Evolutionary conservation across 2,113 vertebrate genomes (phyloP).

Genomic region (Sylvietta virens): DNA sequence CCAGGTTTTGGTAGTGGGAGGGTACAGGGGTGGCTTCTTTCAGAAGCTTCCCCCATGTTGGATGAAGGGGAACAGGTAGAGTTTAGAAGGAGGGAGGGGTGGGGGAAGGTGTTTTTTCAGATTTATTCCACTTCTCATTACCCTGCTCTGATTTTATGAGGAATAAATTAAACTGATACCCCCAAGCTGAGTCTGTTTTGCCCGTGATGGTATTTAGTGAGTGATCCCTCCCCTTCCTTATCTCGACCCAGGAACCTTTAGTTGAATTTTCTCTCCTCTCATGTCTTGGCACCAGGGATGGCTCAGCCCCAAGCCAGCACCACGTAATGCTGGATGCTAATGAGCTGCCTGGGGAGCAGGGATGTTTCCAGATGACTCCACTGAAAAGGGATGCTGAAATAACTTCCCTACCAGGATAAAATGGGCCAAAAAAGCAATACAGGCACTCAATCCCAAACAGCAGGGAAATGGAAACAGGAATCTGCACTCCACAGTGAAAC

Average conservation of each 20-base stretch:
- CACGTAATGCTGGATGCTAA: neutral
- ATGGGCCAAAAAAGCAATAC: neutral
- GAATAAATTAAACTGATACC: neutral
- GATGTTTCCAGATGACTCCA: neutral
- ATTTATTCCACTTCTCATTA: neutral
- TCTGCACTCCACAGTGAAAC: neutral
- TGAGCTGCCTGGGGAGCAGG: neutral
- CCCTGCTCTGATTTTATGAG: neutral
- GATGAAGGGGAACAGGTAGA: neutral
- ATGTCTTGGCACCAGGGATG: neutral
- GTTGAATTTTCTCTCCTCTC: neutral
- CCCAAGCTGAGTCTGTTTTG: neutral
- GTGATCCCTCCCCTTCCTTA: neutral
- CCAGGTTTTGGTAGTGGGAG: neutral
- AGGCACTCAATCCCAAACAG: neutral
- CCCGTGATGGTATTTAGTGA: fast-evolving
- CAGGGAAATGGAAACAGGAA: neutral
- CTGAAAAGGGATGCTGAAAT: neutral
- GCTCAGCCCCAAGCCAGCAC: neutral
- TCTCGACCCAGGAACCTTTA: neutral
- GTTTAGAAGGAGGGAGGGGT: neutral
- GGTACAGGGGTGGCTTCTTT: no score
- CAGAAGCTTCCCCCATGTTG: neutral
- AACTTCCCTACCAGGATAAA: neutral
- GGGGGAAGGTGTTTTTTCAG: neutral